Percentiles rank a stretch among this genome's conserved stretches.
Evolutionary conservation across 2,113 vertebrate genomes (phyloP).

Genomic region (Gavialis gangeticus): DNA sequence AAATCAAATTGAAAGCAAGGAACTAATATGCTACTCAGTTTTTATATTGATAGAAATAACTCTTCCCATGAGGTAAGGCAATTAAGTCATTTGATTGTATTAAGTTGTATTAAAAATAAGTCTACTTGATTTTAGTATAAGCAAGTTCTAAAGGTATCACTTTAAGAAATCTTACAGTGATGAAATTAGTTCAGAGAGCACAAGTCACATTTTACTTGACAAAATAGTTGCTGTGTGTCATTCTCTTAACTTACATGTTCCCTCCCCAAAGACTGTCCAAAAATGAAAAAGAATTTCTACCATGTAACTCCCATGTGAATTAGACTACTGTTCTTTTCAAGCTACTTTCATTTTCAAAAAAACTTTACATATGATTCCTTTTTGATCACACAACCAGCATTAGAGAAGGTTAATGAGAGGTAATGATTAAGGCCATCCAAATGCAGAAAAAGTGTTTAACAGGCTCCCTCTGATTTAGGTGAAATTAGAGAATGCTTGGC

Average conservation of each 20-base stretch:
- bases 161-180: constrained; percentile 39
- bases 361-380: constrained; percentile 48
- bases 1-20: constrained; percentile 70
- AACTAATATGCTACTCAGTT: constrained; percentile 35
- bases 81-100: constrained; percentile 80
- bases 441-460: constrained; percentile 45
- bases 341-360: neutral
- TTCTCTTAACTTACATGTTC: constrained; percentile 48
- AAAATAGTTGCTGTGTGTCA: constrained; percentile 37
- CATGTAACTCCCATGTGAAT: constrained; percentile 49
- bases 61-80: constrained; percentile 80
- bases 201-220: constrained; percentile 11
- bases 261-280: constrained; percentile 21
- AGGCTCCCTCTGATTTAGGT: constrained; percentile 53
- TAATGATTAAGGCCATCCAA: constrained; percentile 78
- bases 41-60: constrained; percentile 60
- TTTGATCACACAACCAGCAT: constrained; percentile 18
- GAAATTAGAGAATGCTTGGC: constrained; percentile 58
- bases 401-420: constrained; percentile 61
- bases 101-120: constrained; percentile 73
- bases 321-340: neutral
- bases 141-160: constrained; percentile 36
- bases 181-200: constrained; percentile 45
- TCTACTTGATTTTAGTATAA: constrained; percentile 58
- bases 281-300: constrained; percentile 16